phyloP scores from a whole-genome alignment of 2,888 invertebrate genomes.

The Emmelina monodactyla region DNA sequence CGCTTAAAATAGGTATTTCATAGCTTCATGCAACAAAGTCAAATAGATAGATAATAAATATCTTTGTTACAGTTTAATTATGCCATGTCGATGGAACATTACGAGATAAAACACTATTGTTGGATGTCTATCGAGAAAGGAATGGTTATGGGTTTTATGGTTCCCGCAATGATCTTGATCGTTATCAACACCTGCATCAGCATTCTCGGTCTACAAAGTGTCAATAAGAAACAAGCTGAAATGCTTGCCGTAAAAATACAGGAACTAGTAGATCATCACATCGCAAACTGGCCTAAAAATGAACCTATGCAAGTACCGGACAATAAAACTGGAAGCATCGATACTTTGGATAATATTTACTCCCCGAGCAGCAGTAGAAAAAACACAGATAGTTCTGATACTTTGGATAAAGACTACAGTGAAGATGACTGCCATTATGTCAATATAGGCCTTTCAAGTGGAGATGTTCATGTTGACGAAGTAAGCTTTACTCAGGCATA shows the following conservation, averaged over 20 bases:
- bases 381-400: slow-evolving; percentile 53
- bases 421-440: slow-evolving; percentile 49
- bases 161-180: slow-evolving; percentile 73
- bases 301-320: slow-evolving; percentile 20
- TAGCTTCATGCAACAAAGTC: not conserved
- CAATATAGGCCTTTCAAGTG: slow-evolving; percentile 31
- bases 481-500: not conserved
- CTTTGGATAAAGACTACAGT: slow-evolving; percentile 44
- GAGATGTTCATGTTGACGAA: slow-evolving; percentile 19
- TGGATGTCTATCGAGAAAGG: slow-evolving; percentile 81
- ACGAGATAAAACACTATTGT: slow-evolving; percentile 76
- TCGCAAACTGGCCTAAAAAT: slow-evolving; percentile 45
- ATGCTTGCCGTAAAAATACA: slow-evolving; percentile 51
- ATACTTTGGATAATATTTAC: slow-evolving; percentile 42
- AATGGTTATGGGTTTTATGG: slow-evolving; percentile 79
- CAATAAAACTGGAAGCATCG: slow-evolving; percentile 38
- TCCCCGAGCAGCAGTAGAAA: slow-evolving; percentile 48
- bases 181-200: slow-evolving; percentile 69
- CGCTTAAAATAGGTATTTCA: too few species aligned
- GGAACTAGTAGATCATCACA: slow-evolving; percentile 47
- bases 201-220: slow-evolving; percentile 61
- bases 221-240: slow-evolving; percentile 53
- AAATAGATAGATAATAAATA: not conserved
- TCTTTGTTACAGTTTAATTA: slow-evolving; percentile 64
- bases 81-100: slow-evolving; percentile 72